Base-by-base conservation (phyloP, 2,113 vertebrate species). In the Todiramphus chloris region DNA sequence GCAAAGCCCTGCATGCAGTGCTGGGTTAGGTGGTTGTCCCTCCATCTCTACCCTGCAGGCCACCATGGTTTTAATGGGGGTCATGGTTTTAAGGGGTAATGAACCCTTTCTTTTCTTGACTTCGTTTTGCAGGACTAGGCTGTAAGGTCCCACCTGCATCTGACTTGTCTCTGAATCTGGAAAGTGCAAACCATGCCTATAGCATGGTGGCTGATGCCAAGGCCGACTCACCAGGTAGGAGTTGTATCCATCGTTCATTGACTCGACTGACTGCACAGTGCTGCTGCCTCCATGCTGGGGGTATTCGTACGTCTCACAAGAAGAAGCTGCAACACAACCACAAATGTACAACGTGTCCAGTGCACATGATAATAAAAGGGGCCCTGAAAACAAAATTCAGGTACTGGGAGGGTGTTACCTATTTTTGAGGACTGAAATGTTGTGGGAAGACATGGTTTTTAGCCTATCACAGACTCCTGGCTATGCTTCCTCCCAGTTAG, bases 301-400 rank as follows among this genome's bases (percentile, higher is more conserved):
- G 90, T 99, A 98, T 90, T 98, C 99, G 14, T 98, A 99, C 1
- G 98, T 99, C 98, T 99, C 99, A 33, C 99, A 99, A 48, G 99
- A 99, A 64, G 99, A 99, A 87, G 99, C 99, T 99, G 97, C 13
- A 91, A 89, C 30, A 93, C 28, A 96, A 90, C 37, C 91, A 96
- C 72, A 94, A 82, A 94, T 16, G 35, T 28, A 88, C 4, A 58
- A 27, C 1, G 0, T 53, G 66, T 85, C 50, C 55, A 67, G 24
- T 3, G 7, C 66, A 68, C 13, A 35, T 56, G 28, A 31, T 60
- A 48, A 78, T 7, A 58, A 63, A 79, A 63, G 17, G 9, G 24
- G 12, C 4, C 55, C 43, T 44, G 21, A n/a, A 86, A 95, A 76
- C 39, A 78, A 91, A 91, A 75, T 33, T 44, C 37, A 44, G 35